A percentile compares a stretch with the other conserved stretches of the same genome.
Conservation (phyloP, 2,113 vertebrate species). For the Gymnarchus niloticus region DNA sequence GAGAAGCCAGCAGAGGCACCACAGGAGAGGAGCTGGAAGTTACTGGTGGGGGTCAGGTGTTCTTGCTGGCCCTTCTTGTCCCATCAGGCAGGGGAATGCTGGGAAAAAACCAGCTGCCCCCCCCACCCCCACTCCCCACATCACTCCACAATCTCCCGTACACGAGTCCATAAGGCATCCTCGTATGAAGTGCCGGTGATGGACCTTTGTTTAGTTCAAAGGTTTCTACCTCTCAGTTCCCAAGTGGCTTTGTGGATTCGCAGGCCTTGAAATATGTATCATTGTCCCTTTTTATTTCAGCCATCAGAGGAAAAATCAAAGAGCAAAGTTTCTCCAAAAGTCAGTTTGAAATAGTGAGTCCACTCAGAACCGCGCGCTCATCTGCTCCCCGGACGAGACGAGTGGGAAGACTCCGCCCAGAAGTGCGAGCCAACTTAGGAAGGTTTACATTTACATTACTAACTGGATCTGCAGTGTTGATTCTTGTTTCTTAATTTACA, state of each 20-base stretch:
- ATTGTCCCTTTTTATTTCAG: slow-evolving; percentile 96
- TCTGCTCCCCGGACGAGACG: slow-evolving; percentile 49
- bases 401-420: neutral
- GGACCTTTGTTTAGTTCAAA: slow-evolving; percentile 99
- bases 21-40: slow-evolving; percentile 60
- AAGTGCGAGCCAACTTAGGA: slow-evolving; percentile 19
- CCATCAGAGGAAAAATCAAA: slow-evolving; percentile 89
- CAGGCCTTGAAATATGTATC: slow-evolving; percentile 97
- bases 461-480: neutral
- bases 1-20: no score
- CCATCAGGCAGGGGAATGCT: slow-evolving; percentile 60
- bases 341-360: slow-evolving; percentile 79
- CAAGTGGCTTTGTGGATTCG: slow-evolving; percentile 92
- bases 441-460: neutral
- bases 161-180: slow-evolving; percentile 68
- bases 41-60: slow-evolving; percentile 60
- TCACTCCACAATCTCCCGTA: slow-evolving; percentile 44
- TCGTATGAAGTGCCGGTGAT: slow-evolving; percentile 77
- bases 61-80: slow-evolving; percentile 47
- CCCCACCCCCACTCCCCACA: slow-evolving; percentile 45
- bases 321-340: slow-evolving; percentile 71
- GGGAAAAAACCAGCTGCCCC: slow-evolving; percentile 64
- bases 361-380: slow-evolving; percentile 65
- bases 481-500: neutral
- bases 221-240: slow-evolving; percentile 93